Evolutionary conservation across 2,113 vertebrate species (phyloP).

Genomic region (Tapirus terrestris): DNA sequence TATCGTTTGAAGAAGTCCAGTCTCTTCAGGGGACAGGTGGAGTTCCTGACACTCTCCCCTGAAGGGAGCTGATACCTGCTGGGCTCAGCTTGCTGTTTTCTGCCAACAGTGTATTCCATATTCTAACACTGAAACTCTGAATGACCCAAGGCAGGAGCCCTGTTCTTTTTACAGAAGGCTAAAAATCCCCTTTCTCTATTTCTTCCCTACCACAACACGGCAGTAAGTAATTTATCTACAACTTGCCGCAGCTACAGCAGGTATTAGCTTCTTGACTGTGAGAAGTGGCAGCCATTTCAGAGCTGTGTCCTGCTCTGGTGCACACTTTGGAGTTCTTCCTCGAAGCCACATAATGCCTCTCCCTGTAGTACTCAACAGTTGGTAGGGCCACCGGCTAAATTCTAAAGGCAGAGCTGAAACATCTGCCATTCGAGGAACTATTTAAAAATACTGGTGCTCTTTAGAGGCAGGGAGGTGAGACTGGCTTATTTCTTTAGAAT

Average conservation of each 20-base stretch:
- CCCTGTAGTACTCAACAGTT: not conserved
- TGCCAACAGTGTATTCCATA: not conserved
- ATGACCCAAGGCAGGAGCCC: not conserved
- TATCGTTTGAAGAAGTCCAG: not conserved
- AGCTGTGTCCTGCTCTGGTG: not conserved
- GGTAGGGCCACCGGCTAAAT: not conserved
- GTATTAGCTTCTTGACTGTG: not conserved
- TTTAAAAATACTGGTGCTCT: constrained; percentile 36
- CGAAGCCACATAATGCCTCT: not conserved
- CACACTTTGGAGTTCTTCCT: not conserved
- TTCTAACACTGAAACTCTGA: not conserved
- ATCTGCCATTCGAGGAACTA: not conserved
- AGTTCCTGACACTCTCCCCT: not conserved
- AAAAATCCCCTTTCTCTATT: not conserved
- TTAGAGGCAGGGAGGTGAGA: constrained; percentile 26
- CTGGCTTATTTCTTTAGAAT: constrained; percentile 9
- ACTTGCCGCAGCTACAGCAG: not conserved
- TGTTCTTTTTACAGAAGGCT: not conserved
- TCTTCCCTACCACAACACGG: not conserved
- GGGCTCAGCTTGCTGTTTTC: not conserved
- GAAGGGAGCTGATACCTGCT: not conserved
- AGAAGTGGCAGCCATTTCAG: not conserved
- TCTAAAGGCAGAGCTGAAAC: constrained; percentile 13
- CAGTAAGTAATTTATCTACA: not conserved
- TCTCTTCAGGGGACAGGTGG: not conserved